phyloP scores from a whole-genome alignment of 2,113 vertebrate species.

The Bubo bubo region DNA sequence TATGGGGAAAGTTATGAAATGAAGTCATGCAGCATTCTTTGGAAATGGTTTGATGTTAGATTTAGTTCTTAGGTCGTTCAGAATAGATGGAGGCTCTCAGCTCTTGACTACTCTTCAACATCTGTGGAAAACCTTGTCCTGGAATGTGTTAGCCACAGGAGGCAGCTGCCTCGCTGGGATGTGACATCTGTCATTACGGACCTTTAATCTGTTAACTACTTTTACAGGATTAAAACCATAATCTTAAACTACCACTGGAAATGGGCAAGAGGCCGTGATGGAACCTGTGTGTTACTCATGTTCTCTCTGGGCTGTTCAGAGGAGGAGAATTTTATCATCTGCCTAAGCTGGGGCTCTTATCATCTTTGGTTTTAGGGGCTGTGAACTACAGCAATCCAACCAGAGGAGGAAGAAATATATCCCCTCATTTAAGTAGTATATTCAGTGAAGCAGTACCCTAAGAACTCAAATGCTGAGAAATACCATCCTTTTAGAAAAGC shows the following conservation, averaged over 20 bases:
- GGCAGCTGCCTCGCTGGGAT: neutral
- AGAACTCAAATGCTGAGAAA: neutral
- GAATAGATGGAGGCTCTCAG: neutral
- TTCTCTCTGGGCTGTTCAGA: neutral
- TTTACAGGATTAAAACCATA: neutral
- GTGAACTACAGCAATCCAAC: neutral
- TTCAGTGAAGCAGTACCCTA: neutral
- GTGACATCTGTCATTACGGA: neutral
- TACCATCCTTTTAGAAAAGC: neutral
- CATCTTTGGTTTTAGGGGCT: neutral
- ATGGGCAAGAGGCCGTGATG: neutral
- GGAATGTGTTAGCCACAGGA: accelerated
- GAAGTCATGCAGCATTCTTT: neutral
- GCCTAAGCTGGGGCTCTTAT: neutral
- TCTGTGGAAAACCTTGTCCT: neutral
- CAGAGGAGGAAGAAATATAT: neutral
- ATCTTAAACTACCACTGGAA: neutral
- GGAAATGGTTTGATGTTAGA: neutral
- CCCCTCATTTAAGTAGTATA: neutral
- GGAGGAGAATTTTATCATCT: neutral
- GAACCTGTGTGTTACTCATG: neutral
- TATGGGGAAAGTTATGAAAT: neutral
- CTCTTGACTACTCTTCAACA: neutral
- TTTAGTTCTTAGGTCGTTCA: neutral
- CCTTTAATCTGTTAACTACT: neutral